Evolutionary conservation across 1,140 invertebrate species (phyloP), one percentile per base, ranked within the genome.

Genomic region (Lineus longissimus): DNA sequence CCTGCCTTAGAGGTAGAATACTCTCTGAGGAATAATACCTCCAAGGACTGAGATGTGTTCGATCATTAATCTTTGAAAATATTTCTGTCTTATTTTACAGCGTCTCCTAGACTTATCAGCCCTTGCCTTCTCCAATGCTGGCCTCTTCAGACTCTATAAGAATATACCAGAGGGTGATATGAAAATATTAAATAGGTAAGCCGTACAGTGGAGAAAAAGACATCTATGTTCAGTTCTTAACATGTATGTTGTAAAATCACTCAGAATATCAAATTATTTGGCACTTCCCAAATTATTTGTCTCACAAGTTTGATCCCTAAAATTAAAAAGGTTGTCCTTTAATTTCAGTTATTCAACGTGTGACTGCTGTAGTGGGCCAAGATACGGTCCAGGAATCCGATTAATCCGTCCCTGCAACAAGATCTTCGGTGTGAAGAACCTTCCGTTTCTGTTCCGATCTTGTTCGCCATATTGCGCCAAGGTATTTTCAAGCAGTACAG

Each of bases 381-480:
- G 73, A 31, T 81, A 73, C 67, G 80, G 80, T 15, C 70, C 75
- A 22, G 79, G 79, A n/a, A 55, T 82, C 41, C 64, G 73, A 41
- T 69, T 77, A 13, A 80, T 82, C 40, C 64, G 77, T 33, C 78
- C 80, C n/a, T 73, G 76, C 17, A 72, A 72, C 9, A 70, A 72
- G 59, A 65, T 82, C 36, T 80, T 77, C 60, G 74, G 75, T 0
- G 73, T 82, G 6, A 76, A 76, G 22, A 73, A 76, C 60, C 51
- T 82, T 15, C 80, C 80, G 9, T 75, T 82, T 57, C 69, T 80
- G 58, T 81, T 82, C 58, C 43, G 64, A n/a, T 67, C 74, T 0
- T 82, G 80, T 63, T 79, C 79, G 22, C 70, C 70, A 27, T 36
- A 65, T 23, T 82, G 80, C 61, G 51, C 73, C 30, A 66, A 70